Base-by-base conservation (phyloP, 2,888 invertebrate genomes). In the Villa cingulata region DNA sequence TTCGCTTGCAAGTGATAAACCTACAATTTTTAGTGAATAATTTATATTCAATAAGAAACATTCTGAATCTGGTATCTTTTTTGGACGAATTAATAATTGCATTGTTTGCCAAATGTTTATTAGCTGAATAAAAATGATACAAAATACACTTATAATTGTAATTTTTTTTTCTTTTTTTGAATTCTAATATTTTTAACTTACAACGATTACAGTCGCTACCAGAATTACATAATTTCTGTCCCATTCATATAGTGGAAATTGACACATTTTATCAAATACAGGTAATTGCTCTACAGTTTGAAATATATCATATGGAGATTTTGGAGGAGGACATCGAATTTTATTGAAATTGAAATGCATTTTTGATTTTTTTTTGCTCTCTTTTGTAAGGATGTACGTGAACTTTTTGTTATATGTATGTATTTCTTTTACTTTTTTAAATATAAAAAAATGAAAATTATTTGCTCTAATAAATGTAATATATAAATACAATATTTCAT, bases 261-360 rank as follows among this genome's bases (percentile, higher is more conserved):
- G n/a, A 36, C 45, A 45, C 17, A 45, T 20, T 2, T 5, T 12
- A 1, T 20, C 16, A 10, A 20, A 4, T 4, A 9, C 16, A 6
- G 10, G 20, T 6, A 20, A 40, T 10, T 34, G 19, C 2, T 41
- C n/a, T 19, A 45, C 16, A 2, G 40, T 32, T n/a, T 45, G 16
- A 14, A 40, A 40, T 20, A 40, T 15, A 5, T 16, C 20, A 16
- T 32, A 27, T 16, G 20, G 14, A 4, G 45, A 40, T 5, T n/a
- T 14, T 14, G 45, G 45, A 16, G 29, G 39, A 3, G 20, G 9
- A 41, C 45, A 45, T 12, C 14, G 29, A 20, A 40, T 20, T 45
- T 45, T 45, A 36, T 40, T 40, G 20, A 36, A 45, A 16, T 19
- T 45, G 7, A 40, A 45, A 23, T 18, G 32, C 45, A 45, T 45